Conservation (phyloP, 2,797 vertebrate genomes). For the Sebastes matsubarae region DNA sequence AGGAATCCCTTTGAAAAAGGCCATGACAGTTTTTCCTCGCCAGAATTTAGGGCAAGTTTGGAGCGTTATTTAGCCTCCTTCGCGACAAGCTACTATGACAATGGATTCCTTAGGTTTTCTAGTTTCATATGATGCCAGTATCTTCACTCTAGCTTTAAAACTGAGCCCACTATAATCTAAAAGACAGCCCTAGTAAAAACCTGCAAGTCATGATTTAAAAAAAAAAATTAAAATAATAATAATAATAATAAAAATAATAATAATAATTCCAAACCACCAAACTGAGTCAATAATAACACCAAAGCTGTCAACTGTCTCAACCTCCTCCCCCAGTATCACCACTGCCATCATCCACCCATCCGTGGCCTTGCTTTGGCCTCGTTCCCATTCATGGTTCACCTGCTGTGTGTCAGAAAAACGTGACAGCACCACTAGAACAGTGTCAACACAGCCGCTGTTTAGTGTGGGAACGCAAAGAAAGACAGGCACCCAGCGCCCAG, state of each 20-base stretch:
- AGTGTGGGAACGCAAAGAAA: slow-evolving; percentile 64
- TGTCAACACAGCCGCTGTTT: slow-evolving; percentile 66
- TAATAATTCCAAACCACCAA: background rate
- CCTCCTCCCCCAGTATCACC: background rate
- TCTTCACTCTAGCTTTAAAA: fast-evolving
- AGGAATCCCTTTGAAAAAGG: too few species aligned
- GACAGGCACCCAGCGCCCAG: slow-evolving; percentile 24
- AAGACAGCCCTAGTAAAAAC: background rate
- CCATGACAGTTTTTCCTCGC: too few species aligned
- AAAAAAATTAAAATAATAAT: too few species aligned
- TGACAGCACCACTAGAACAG: slow-evolving; percentile 29
- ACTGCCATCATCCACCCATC: background rate
- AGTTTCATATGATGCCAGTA: too few species aligned
- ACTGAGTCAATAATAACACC: background rate
- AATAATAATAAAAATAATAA: too few species aligned
- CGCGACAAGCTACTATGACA: too few species aligned
- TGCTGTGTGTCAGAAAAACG: slow-evolving; percentile 37
- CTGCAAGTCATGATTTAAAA: background rate
- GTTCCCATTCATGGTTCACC: slow-evolving; percentile 49
- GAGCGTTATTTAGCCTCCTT: too few species aligned
- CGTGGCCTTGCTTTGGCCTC: slow-evolving; percentile 13
- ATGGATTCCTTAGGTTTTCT: too few species aligned
- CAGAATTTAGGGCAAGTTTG: fast-evolving
- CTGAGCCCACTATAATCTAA: fast-evolving
- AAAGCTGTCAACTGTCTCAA: background rate